Base-by-base conservation (phyloP, 2,113 vertebrate genomes). In the Rhinolophus ferrumequinum region DNA sequence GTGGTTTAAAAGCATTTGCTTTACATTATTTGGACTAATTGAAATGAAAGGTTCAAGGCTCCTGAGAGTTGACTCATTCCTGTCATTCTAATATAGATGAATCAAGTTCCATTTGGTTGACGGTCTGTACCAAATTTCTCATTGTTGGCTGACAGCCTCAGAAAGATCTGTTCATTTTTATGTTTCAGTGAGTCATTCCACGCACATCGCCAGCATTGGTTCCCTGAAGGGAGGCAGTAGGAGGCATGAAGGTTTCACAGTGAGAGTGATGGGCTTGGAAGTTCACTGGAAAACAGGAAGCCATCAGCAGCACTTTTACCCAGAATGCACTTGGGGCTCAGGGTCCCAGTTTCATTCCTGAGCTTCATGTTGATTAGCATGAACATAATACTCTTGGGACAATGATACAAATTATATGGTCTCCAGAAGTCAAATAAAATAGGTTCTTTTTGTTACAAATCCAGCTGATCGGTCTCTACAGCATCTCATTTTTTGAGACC, bases 1-100 rank as follows among this genome's bases (percentile, higher is more conserved):
- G 80, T 92, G 83, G 47, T 92, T 97, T 97, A 73, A 94, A 94
- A 92, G 81, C 93, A 96, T 88, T 97, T 93, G 83, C 89, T 96
- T 96, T 93, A 93, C 56, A 90, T 82, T 96, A 94, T 97, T 95
- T 96, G 94, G 47, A 93, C 92, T 95, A 96, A 97, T 93, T 97
- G 95, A 97, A 95, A 95, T 84, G 66, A 95, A 93, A 91, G 33
- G 12, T 81, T 95, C 0, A 11, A 84, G 80, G 70, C 60, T 94
- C 70, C 60, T 18, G 75, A 92, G 92, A 81, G 91, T 69, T 96
- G 95, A 97, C 89, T 97, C 97, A 92, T 90, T 92, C 67, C 41
- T 0, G 0, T 83, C 86, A 80, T 38, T 69, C 69, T 96, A 56
- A 96, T 93, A 76, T 44, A 93, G 92, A 95, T 21, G 19, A 89